Base-by-base conservation (phyloP, 2,888 invertebrate genomes). In the Dasypolia templi region DNA sequence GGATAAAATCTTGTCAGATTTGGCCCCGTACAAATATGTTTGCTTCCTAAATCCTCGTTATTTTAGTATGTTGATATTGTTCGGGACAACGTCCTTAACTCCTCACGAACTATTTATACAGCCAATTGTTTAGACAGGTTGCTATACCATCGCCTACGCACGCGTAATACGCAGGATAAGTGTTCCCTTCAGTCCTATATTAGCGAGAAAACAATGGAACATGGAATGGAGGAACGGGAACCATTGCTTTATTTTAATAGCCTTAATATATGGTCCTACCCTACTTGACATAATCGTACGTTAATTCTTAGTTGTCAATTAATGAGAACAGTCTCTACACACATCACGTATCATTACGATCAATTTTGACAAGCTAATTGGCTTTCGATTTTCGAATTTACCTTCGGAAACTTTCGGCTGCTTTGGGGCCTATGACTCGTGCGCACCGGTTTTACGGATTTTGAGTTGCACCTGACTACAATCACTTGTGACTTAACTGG, bases 401-500 rank as follows among this genome's bases (percentile, higher is more conserved):
- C 75, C 67, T 80, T 80, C 74, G 84, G 64, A 72, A 55, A 79
- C 75, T 85, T 87, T 89, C 87, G 79, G 72, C 62, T 46, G 71
- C 72, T 72, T 77, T 87, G 74, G 79, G 79, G 65, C 61, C 72
- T 82, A 70, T 63, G 74, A 69, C 81, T 84, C 76, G 63, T 77
- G 70, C 63, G 81, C 68, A 91, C 89, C 82, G 85, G 90, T 91
- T 91, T 88, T 82, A 83, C 88, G 82, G 76, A 89, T 90, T 91
- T 72, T 90, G 89, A 88, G 72, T 75, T 75, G 75, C 79, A 83
- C 87, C 79, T 85, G 92, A 86, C 89, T 86, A 89, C 91, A 90
- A 91, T 92, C 93, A 91, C 90, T 90, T 89, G 88, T 88, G 90
- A 91, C 89, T 88, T 89, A 94, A 92, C 90, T 93, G 91, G 94